These are phyloP conservation scores for Drosophila kepulauana DNA, from an alignment of 1,140 invertebrate genomes.

Conservation along the genomic window DNA sequence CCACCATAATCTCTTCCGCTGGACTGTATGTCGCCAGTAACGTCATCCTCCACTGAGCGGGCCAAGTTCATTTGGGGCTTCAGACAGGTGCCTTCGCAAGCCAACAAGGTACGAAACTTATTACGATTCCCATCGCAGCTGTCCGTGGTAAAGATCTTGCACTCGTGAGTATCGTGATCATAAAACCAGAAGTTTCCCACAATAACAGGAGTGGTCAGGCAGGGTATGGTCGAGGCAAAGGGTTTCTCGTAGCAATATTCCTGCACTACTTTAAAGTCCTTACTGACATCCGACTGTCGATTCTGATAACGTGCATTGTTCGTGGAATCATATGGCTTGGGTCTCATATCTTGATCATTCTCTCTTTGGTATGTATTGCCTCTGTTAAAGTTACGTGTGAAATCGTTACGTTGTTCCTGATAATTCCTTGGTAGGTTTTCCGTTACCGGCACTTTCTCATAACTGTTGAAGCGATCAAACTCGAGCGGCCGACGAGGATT, in stretches of 20 bases:
- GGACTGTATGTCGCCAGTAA: not conserved
- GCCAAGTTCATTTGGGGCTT: constrained; percentile 54
- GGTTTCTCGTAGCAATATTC: constrained; percentile 75
- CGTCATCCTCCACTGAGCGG: constrained; percentile 29
- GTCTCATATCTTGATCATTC: not conserved
- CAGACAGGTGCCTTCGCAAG: constrained; percentile 69
- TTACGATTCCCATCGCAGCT: constrained; percentile 77
- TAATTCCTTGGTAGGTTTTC: constrained; percentile 25
- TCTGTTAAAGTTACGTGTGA: not conserved
- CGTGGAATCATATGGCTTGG: not conserved
- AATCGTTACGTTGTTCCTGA: not conserved
- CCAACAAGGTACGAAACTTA: constrained; percentile 65
- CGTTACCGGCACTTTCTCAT: constrained; percentile 47
- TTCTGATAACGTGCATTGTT: constrained; percentile 9
- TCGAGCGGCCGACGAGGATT: constrained; percentile 24
- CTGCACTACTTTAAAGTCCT: constrained; percentile 65
- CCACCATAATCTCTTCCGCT: constrained; percentile 10
- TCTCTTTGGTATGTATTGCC: constrained; percentile 8
- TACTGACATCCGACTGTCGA: constrained; percentile 25
- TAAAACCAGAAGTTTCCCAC: constrained; percentile 77
- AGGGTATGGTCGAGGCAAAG: constrained; percentile 42
- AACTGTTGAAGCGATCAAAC: constrained; percentile 33
- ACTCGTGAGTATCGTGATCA: constrained; percentile 71
- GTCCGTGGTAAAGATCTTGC: constrained; percentile 77
- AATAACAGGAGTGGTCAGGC: constrained; percentile 55